Base-by-base conservation (phyloP, 2,888 invertebrate species). In the Polydrusus cervinus region DNA sequence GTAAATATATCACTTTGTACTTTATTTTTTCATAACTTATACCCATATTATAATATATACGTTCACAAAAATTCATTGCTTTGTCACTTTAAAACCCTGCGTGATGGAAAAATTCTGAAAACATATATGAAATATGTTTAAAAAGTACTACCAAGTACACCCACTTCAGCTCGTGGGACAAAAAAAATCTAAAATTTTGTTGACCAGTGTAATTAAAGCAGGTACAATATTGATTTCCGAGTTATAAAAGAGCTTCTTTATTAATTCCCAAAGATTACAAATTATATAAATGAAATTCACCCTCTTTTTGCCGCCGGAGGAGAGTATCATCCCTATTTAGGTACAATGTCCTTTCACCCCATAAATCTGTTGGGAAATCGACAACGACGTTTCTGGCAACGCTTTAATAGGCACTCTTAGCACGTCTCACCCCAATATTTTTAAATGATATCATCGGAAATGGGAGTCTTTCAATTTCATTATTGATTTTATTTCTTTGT, bases 301-400 rank as follows among this genome's bases (percentile, higher is more conserved):
- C 71, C 71, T 64, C 51, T 71, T 71, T 71, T 71, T 55, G 67
- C 67, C 55, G 53, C 55, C 25, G 40, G 57, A 57, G 45, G 30
- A 64, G 71, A 71, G 64, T 71, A 71, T 71, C 71, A 71, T 71
- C 71, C 71, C 64, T 43, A 64, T 71, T 64, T 64, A 62, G 71
- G 53, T 62, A 60, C 62, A 71, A 53, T 71, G 71, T 71, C 64
- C 71, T 64, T 71, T 71, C 55, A 64, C 64, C 71, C 71, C 60
- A 71, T 71, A 71, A 71, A 71, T 71, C 71, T 71, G 71, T 43
- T 71, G 71, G 71, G 71, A 71, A 71, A 71, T 71, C 71, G 71
- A 71, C 71, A 71, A 64, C 71, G 71, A 71, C 71, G 64, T 64
- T 71, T 71, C 71, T 64, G 71, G 71, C 71, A 71, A 71, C 64